Percentiles rank a stretch among this genome's conserved stretches.
phyloP scores from a whole-genome alignment of 2,113 vertebrate genomes.

The Oreotragus oreotragus region DNA sequence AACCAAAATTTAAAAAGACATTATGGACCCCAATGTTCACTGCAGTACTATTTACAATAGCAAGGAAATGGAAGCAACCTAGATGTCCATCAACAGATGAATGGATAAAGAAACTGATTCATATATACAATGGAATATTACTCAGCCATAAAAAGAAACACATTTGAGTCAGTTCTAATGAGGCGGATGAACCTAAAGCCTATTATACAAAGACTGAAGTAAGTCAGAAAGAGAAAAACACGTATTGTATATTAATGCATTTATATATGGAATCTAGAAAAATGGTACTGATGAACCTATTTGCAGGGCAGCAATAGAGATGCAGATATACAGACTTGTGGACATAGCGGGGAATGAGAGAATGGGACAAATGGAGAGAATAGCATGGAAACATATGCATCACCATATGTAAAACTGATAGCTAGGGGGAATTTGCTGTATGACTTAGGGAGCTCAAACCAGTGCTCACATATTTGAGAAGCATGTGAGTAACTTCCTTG shows the following conservation, averaged over 20 bases:
- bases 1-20: background rate
- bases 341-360: background rate
- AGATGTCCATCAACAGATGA: background rate
- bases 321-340: background rate
- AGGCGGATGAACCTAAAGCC: background rate
- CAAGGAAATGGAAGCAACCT: background rate
- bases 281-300: background rate
- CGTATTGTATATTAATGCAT: background rate
- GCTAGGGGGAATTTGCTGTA: background rate
- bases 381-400: background rate
- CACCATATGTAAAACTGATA: background rate
- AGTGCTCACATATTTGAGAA: background rate
- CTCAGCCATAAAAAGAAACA: background rate
- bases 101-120: background rate
- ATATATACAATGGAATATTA: background rate
- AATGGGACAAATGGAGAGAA: background rate
- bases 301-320: background rate
- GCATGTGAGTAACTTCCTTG: background rate
- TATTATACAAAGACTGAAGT: background rate
- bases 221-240: background rate
- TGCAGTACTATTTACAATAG: background rate
- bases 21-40: accelerated
- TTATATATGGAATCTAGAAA: background rate
- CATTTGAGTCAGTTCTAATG: background rate
- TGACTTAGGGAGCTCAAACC: background rate